Conservation (phyloP, 2,888 invertebrate species). For the Opisthograptis luteolata region DNA sequence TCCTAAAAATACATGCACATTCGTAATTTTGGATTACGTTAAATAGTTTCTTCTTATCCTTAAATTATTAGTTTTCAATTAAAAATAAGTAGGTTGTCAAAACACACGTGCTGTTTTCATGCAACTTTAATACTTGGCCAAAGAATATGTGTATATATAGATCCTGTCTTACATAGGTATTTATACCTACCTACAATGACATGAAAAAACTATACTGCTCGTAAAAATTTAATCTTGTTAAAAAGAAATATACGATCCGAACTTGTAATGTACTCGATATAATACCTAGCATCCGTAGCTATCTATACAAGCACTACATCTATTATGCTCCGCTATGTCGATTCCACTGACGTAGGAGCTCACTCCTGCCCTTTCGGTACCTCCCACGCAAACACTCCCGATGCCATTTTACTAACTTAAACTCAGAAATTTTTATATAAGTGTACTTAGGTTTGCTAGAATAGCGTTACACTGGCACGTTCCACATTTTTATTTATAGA, state of each 20-base stretch:
- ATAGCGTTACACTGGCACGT: not conserved
- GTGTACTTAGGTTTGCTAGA: not conserved
- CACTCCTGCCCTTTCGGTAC: slow-evolving; percentile 65
- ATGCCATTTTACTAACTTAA: slow-evolving; percentile 41
- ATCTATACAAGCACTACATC: slow-evolving; percentile 11
- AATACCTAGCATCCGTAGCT: slow-evolving; percentile 14
- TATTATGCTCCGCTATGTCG: slow-evolving; percentile 39
- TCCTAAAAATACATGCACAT: no score
- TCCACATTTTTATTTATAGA: not conserved
- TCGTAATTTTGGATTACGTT: no score
- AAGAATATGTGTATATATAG: no score
- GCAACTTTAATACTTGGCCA: no score
- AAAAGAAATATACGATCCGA: slow-evolving; percentile 23
- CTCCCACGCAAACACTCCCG: slow-evolving; percentile 60
- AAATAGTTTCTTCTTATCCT: no score
- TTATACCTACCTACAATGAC: no score
- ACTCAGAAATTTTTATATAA: slow-evolving; percentile 16
- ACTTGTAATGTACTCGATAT: slow-evolving; percentile 23
- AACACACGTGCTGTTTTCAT: no score
- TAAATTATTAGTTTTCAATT: no score
- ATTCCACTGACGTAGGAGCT: slow-evolving; percentile 71
- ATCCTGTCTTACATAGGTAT: no score
- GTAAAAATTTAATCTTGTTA: slow-evolving; percentile 35
- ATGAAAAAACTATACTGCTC: slow-evolving; percentile 14
- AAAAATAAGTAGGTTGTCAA: no score